Percentiles rank a stretch among this genome's conserved stretches.
Conservation (phyloP, 2,888 invertebrate species). For the Nemotelus nigrinus region DNA sequence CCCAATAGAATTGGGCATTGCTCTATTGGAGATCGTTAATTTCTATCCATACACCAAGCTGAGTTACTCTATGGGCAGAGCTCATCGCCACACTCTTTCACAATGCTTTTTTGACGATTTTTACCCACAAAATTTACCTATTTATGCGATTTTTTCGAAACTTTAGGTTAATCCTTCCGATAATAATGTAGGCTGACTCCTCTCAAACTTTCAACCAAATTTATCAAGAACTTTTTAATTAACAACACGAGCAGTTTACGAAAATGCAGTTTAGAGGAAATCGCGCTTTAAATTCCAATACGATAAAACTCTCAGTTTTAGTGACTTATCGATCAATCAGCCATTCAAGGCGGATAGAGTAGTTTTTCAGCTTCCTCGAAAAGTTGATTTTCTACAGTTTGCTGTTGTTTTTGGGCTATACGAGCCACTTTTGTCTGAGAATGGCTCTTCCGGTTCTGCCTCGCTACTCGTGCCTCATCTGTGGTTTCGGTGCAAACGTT, state of each 20-base stretch:
- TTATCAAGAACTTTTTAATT: background rate
- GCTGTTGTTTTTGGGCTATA: background rate
- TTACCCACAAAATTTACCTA: too few species aligned
- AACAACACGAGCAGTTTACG: background rate
- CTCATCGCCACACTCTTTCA: too few species aligned
- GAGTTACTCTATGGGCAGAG: too few species aligned
- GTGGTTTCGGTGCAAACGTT: background rate
- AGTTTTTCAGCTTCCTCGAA: background rate
- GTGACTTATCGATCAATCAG: background rate
- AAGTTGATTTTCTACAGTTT: background rate
- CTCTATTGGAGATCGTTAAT: too few species aligned
- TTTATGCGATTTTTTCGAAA: too few species aligned
- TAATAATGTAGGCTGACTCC: too few species aligned
- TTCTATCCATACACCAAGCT: too few species aligned
- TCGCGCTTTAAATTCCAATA: too few species aligned
- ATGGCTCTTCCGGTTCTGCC: conserved; percentile 25
- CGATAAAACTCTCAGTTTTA: background rate
- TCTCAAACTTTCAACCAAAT: too few species aligned
- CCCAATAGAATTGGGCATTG: too few species aligned
- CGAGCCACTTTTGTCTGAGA: background rate
- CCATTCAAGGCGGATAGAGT: background rate
- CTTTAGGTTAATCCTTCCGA: too few species aligned
- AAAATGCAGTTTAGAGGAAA: background rate
- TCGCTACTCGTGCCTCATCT: background rate
- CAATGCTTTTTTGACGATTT: too few species aligned